phyloP scores from a whole-genome alignment of 2,113 vertebrate genomes.

The Chaenogobius annularis region DNA sequence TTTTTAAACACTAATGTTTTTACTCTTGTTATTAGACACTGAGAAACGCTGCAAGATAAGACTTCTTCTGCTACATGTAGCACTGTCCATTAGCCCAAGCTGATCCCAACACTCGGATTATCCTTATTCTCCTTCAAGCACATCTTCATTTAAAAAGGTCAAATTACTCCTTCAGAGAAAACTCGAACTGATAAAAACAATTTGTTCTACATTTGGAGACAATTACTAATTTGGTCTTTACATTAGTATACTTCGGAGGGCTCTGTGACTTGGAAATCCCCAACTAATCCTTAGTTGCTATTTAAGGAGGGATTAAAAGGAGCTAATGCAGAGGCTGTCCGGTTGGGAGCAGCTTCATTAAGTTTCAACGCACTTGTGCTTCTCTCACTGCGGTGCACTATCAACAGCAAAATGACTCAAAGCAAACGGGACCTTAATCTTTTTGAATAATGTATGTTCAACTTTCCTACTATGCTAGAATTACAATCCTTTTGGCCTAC shows the following conservation, averaged over 20 bases:
- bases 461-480: slow-evolving; percentile 41
- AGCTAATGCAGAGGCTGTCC: slow-evolving; percentile 69
- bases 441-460: slow-evolving; percentile 56
- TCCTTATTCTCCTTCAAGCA: slow-evolving; percentile 28
- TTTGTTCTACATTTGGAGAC: slow-evolving; percentile 61
- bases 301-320: slow-evolving; percentile 76
- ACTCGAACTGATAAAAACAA: slow-evolving; percentile 53
- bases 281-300: slow-evolving; percentile 71
- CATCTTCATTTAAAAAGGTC: slow-evolving; percentile 45
- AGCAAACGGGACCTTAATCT: slow-evolving; percentile 58
- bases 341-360: slow-evolving; percentile 65
- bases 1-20: neutral
- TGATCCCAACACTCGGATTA: slow-evolving; percentile 6
- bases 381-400: slow-evolving; percentile 43
- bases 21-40: slow-evolving; percentile 59
- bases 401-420: slow-evolving; percentile 58
- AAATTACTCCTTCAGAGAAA: slow-evolving; percentile 27
- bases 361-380: slow-evolving; percentile 43
- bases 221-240: slow-evolving; percentile 60
- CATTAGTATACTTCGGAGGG: slow-evolving; percentile 64
- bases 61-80: neutral
- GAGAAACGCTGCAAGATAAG: slow-evolving; percentile 83
- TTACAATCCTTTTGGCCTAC: slow-evolving; percentile 60
- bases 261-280: slow-evolving; percentile 69
- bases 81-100: neutral